Conservation (phyloP, 2,888 invertebrate species). For the Lasioglossum oenotherae region DNA sequence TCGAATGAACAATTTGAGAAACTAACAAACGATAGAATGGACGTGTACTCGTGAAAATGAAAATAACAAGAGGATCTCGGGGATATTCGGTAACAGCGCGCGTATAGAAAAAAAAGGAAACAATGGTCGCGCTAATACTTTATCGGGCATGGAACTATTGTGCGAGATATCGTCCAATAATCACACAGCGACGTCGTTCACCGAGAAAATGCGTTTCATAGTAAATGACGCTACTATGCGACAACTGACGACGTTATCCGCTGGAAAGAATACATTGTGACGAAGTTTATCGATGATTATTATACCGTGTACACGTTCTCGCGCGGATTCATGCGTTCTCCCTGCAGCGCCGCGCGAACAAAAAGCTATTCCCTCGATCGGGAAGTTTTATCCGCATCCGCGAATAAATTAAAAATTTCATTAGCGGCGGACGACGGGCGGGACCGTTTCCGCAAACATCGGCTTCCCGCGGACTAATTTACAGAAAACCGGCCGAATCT, state of each 20-base stretch:
- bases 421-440: neutral
- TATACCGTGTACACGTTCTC: neutral
- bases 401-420: constrained; percentile 10
- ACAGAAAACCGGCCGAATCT: neutral
- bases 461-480: neutral
- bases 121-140: neutral
- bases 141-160: neutral
- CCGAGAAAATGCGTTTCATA: neutral
- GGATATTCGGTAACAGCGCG: constrained; percentile 25
- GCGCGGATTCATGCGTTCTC: neutral
- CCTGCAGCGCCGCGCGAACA: neutral
- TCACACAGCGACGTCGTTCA: neutral
- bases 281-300: neutral
- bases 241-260: neutral
- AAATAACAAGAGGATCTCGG: neutral
- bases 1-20: neutral
- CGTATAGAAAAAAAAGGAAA: neutral
- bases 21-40: neutral
- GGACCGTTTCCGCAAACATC: neutral
- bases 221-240: neutral
- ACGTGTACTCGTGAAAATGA: neutral
- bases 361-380: neutral
- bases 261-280: neutral
- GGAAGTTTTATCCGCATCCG: neutral
- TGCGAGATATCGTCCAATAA: neutral